Conservation (phyloP, 2,113 vertebrate genomes). For the Amblyornis subalaris region DNA sequence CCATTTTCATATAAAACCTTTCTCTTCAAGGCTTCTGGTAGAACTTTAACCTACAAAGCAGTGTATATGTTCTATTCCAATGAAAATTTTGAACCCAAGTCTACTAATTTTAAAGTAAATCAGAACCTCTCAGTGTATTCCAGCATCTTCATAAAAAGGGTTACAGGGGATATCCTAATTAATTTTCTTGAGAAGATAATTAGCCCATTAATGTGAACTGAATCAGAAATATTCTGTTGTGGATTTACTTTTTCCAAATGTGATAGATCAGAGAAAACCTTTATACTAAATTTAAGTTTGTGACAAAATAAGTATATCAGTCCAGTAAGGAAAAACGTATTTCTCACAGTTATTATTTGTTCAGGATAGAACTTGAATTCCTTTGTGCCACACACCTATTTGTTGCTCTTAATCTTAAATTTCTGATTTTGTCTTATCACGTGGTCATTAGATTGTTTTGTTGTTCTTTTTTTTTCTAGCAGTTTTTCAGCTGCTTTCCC, state of each 20-base stretch:
- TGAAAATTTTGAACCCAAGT: not conserved
- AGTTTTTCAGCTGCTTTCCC: not conserved
- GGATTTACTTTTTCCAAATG: not conserved
- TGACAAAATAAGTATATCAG: not conserved
- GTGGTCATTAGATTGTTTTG: not conserved
- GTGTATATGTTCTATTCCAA: not conserved
- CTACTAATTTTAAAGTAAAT: not conserved
- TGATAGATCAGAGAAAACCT: not conserved
- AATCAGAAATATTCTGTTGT: not conserved
- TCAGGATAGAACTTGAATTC: not conserved
- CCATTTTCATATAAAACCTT: not conserved
- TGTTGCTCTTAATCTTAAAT: not conserved
- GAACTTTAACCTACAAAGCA: not conserved
- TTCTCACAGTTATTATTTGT: not conserved
- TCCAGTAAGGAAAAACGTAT: accelerated
- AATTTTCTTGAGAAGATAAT: constrained; percentile 19
- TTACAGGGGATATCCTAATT: not conserved
- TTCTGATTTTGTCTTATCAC: not conserved
- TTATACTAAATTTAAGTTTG: not conserved
- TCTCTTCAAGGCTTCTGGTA: not conserved
- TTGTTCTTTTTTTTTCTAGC: not conserved
- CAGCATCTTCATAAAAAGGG: not conserved
- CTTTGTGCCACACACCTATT: not conserved
- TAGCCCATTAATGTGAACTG: not conserved
- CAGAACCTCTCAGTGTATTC: not conserved